phyloP scores from a whole-genome alignment of 2,888 invertebrate species.

The Nycteola revayana region DNA sequence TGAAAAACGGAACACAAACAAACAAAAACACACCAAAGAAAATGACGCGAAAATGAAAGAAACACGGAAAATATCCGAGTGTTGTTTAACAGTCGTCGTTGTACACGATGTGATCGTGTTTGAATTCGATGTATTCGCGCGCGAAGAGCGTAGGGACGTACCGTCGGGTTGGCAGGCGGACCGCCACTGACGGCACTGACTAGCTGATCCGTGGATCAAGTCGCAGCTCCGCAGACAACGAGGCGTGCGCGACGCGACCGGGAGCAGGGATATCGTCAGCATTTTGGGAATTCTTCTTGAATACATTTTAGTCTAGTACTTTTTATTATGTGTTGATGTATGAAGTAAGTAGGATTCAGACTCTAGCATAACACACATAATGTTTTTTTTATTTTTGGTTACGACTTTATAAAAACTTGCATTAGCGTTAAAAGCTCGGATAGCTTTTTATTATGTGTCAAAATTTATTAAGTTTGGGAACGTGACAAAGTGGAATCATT shows the following conservation, averaged over 20 bases:
- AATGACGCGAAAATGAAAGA: constrained; percentile 7
- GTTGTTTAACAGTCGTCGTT: constrained; percentile 18
- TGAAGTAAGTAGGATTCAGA: too few relatives aligned
- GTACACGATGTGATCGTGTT: constrained; percentile 54
- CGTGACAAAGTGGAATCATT: too few relatives aligned
- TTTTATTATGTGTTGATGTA: too few relatives aligned
- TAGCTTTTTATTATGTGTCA: too few relatives aligned
- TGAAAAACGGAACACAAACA: constrained; percentile 31
- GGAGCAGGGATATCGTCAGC: constrained; percentile 6
- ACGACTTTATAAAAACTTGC: too few relatives aligned
- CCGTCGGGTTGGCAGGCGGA: constrained; percentile 53
- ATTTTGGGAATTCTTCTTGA: constrained; percentile 18
- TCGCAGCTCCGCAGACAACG: constrained; percentile 40
- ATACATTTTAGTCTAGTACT: constrained; percentile 16
- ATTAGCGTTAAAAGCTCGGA: too few relatives aligned
- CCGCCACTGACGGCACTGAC: constrained; percentile 55
- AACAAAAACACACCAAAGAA: constrained; percentile 18
- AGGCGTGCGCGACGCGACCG: constrained; percentile 40
- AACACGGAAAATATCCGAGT: constrained; percentile 14
- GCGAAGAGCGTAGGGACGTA: constrained; percentile 41
- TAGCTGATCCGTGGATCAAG: constrained; percentile 30
- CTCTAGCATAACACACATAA: too few relatives aligned
- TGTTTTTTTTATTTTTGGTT: too few relatives aligned
- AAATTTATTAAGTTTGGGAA: too few relatives aligned
- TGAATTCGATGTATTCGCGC: constrained; percentile 50